These are phyloP conservation scores for Microplitis manilae DNA, from an alignment of 2,888 invertebrate species.

Conservation along the genomic window DNA sequence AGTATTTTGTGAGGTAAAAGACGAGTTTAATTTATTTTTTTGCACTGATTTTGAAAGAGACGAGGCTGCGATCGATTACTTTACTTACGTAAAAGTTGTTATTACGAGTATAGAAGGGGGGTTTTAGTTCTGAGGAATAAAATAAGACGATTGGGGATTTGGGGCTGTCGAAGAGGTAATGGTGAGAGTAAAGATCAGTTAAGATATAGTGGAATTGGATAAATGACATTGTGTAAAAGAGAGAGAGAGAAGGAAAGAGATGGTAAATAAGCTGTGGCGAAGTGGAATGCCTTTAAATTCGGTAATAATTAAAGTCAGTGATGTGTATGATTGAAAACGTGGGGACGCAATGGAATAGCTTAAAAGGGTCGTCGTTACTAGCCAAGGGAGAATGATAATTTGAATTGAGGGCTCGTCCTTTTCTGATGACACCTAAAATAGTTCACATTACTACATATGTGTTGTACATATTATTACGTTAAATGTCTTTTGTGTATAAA, in stretches of 20 bases:
- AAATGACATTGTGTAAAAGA: neutral
- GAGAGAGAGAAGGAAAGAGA: conserved; percentile 16
- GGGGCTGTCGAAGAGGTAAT: conserved; percentile 38
- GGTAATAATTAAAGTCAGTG: conserved; percentile 67
- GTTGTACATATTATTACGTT: neutral
- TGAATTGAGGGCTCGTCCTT: conserved; percentile 19
- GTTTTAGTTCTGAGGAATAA: conserved; percentile 11
- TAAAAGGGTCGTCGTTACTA: conserved; percentile 25
- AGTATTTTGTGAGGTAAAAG: conserved; percentile 39
- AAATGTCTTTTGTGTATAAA: neutral
- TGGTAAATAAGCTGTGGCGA: conserved; percentile 29
- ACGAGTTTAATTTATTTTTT: conserved; percentile 57
- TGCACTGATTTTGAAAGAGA: conserved; percentile 46
- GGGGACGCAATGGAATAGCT: conserved; percentile 57
- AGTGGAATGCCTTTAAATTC: conserved; percentile 61
- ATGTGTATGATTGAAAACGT: conserved; percentile 68
- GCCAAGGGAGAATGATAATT: conserved; percentile 21
- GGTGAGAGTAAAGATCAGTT: conserved; percentile 41
- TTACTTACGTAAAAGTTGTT: conserved; percentile 33
- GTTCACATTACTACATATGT: conserved; percentile 17
- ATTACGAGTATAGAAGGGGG: neutral
- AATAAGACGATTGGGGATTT: conserved; percentile 30
- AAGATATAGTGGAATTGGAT: conserved; percentile 24
- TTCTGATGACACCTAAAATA: conserved; percentile 39
- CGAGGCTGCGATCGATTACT: conserved; percentile 55